Evolutionary conservation across 2,797 vertebrate species (phyloP).

Genomic region (Cyclopterus lumpus): DNA sequence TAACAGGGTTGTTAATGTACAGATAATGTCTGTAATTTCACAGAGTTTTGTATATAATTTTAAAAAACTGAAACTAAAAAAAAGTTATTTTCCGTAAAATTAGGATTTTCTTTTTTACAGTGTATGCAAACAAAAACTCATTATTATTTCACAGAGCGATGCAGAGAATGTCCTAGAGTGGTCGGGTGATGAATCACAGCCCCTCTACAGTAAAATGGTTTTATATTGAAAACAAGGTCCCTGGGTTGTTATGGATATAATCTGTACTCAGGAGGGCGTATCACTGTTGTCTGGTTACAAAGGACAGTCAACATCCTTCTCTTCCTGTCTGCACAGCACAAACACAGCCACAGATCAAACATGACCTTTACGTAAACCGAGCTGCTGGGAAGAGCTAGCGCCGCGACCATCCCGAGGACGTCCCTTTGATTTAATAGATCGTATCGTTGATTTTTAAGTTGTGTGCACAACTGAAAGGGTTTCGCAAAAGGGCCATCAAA

Average conservation of each 20-base stretch:
- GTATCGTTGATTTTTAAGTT: conserved; percentile 13
- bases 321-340: conserved; percentile 38
- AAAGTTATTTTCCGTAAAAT: too few relatives aligned
- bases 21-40: too few relatives aligned
- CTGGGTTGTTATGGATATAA: conserved; percentile 44
- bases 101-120: too few relatives aligned
- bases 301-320: conserved; percentile 57
- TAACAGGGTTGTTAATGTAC: too few relatives aligned
- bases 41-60: too few relatives aligned
- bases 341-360: conserved; percentile 69
- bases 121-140: too few relatives aligned
- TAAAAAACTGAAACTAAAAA: too few relatives aligned
- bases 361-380: conserved; percentile 70
- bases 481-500: background rate
- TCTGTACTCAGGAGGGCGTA: conserved; percentile 36
- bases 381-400: conserved; percentile 34
- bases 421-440: conserved; percentile 41
- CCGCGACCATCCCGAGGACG: conserved; percentile 36
- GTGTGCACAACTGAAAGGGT: conserved; percentile 13
- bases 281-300: conserved; percentile 73
- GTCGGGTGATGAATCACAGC: background rate
- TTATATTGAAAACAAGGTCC: conserved; percentile 24
- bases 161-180: background rate
- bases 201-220: conserved; percentile 7
- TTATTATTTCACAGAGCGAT: background rate